phyloP scores from a whole-genome alignment of 2,113 vertebrate species.

The Mastomys natalensis region DNA sequence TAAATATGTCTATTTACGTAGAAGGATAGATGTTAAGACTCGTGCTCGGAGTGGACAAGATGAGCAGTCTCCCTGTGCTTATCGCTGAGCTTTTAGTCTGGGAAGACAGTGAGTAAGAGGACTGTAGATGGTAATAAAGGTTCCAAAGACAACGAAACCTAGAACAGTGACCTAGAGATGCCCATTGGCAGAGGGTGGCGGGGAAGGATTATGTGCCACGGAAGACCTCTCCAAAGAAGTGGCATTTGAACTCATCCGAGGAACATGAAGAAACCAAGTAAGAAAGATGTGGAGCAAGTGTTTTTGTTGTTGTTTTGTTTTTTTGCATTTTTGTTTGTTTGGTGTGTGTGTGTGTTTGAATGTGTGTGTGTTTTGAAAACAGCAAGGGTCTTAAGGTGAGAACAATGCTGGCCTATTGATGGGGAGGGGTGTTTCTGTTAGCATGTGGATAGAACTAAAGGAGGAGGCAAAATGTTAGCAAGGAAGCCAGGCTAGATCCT shows the following conservation, averaged over 20 bases:
- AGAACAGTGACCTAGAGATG: background rate
- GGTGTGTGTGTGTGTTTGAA: too few species aligned
- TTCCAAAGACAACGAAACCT: conserved; percentile 26
- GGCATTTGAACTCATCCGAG: background rate
- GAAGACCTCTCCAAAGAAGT: background rate
- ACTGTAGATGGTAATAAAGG: background rate
- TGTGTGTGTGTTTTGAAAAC: background rate
- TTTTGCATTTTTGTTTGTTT: too few species aligned
- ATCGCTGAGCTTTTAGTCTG: background rate
- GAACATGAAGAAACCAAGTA: background rate
- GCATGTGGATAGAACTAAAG: background rate
- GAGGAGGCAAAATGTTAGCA: background rate
- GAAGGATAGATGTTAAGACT: background rate
- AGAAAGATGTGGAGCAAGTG: background rate
- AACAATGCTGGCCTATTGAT: background rate
- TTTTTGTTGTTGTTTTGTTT: background rate
- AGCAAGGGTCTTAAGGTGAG: background rate
- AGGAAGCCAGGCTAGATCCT: background rate
- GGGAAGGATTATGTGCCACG: too few species aligned
- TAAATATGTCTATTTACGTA: background rate
- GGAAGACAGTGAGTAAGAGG: background rate
- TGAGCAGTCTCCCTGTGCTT: background rate
- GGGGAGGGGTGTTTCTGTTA: conserved; percentile 9
- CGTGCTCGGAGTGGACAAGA: background rate
- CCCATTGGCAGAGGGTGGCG: background rate